A percentile compares a stretch with the other conserved stretches of the same genome.
These are phyloP conservation scores for Microctonus brassicae DNA, from an alignment of 2,888 invertebrate genomes.

Conservation along the genomic window DNA sequence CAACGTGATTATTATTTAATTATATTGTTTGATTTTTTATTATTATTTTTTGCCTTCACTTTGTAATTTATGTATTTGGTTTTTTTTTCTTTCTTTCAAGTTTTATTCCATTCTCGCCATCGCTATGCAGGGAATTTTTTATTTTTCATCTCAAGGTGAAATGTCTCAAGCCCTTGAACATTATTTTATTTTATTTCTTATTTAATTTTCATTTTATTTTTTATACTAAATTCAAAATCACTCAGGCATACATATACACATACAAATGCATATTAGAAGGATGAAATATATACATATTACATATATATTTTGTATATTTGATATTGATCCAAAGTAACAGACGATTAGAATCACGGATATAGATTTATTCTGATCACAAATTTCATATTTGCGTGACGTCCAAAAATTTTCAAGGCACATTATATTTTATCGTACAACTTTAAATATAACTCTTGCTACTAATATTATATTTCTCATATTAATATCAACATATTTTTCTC, in stretches of 20 bases:
- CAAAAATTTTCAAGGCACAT: conserved; percentile 10
- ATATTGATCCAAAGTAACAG: neutral
- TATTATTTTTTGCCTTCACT: too few species aligned
- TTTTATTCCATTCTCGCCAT: neutral
- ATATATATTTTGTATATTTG: neutral
- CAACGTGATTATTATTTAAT: too few species aligned
- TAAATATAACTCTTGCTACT: conserved; percentile 13
- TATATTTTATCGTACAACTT: conserved; percentile 5
- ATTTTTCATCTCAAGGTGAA: neutral
- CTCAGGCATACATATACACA: neutral
- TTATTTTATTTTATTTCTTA: neutral
- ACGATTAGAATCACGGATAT: neutral
- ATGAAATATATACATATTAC: too few species aligned
- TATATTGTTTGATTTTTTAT: too few species aligned
- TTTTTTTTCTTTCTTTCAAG: neutral
- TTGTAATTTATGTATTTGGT: neutral
- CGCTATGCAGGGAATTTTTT: neutral
- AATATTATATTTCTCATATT: neutral
- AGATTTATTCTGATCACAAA: conserved; percentile 13
- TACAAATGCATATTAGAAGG: neutral
- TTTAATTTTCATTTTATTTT: neutral
- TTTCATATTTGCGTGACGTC: conserved; percentile 23
- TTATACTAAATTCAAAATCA: neutral
- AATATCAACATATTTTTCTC: neutral
- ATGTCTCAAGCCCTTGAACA: neutral